phyloP scores from a whole-genome alignment of 35 echinoderm and acorn worm species.

The Hemicentrotus pulcherrimus region DNA sequence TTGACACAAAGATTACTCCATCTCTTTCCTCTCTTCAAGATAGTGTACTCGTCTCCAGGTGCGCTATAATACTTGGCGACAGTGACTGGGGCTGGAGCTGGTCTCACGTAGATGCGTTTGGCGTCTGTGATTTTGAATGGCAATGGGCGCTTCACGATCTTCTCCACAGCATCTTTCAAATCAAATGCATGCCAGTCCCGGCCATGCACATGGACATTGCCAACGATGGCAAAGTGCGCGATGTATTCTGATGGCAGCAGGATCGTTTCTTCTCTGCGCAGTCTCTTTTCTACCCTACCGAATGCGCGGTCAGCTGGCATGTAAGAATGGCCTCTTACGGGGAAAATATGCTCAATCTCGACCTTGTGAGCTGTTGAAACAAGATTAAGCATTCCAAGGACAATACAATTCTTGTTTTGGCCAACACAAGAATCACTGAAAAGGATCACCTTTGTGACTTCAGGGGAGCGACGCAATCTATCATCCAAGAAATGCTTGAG shows the following conservation, averaged over 20 bases:
- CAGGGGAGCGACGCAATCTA: background rate
- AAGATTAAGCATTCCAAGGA: slow-evolving; percentile 46
- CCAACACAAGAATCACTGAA: slow-evolving; percentile 72
- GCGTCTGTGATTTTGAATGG: slow-evolving; percentile 57
- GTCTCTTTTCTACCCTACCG: slow-evolving; percentile 52
- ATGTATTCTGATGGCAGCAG: slow-evolving; percentile 60
- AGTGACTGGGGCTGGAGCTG: slow-evolving; percentile 45
- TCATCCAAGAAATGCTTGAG: slow-evolving; percentile 21
- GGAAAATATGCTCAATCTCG: slow-evolving; percentile 26
- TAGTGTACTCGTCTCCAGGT: background rate
- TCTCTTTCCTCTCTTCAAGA: slow-evolving; percentile 46
- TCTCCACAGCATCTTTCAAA: slow-evolving; percentile 8
- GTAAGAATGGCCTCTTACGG: slow-evolving; percentile 55
- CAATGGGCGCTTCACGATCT: background rate
- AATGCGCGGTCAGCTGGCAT: slow-evolving; percentile 63
- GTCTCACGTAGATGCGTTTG: slow-evolving; percentile 32
- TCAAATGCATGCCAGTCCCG: slow-evolving; percentile 52
- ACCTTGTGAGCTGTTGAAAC: slow-evolving; percentile 33
- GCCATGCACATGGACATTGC: slow-evolving; percentile 47
- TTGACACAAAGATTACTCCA: background rate
- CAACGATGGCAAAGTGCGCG: slow-evolving; percentile 43
- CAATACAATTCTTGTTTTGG: slow-evolving; percentile 61
- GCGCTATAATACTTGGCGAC: slow-evolving; percentile 33
- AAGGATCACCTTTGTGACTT: slow-evolving; percentile 47
- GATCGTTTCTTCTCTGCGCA: slow-evolving; percentile 52